Base-by-base conservation (phyloP, 1,140 invertebrate species). In the Bombus balteatus region DNA sequence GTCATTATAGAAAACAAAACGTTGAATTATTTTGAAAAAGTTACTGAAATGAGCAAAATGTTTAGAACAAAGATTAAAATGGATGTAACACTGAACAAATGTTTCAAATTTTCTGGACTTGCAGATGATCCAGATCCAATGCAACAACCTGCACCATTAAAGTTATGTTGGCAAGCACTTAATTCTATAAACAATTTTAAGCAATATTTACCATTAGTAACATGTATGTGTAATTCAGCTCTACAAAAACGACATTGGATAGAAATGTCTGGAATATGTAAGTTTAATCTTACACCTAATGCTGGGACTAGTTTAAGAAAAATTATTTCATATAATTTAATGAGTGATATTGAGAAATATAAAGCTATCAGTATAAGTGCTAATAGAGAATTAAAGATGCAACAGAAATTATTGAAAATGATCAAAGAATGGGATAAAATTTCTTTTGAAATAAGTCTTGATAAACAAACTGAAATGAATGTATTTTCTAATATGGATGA, bases 161-260 rank as follows among this genome's bases (percentile, higher is more conserved):
- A 96, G 91, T 92, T 97, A 12, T 96, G 96, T 68, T 95, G 95
- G 89, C 94, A 96, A 89, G 93, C 94, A 9, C 85, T 96, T 47
- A 95, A 96, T 39, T 92, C 96, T 37, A 95, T 97, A 83, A 96
- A 95, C 75, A 94, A 96, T 37, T 97, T 97, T 91, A 95, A 96
- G 92, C 94, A 95, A 80, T 94, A 96, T 91, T 92, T 98, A 80
- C 96, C 96, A 18, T 91, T 97, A 1, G 95, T 97, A 34, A 93
- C 94, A 41, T 97, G 97, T 28, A 94, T 98, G 88, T 97, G 97
- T 89, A 97, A 97, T 94, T 96, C 96, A 59, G 97, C 96, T 18
- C 91, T 97, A 32, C 92, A 96, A n/a, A 93, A 96, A 65, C 94
- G 97, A 32, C 97, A 98, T 91, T 98, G 97, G 97, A 93, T 96